Evolutionary conservation across 2,797 vertebrate species (phyloP).

Genomic region (Coendou prehensilis): DNA sequence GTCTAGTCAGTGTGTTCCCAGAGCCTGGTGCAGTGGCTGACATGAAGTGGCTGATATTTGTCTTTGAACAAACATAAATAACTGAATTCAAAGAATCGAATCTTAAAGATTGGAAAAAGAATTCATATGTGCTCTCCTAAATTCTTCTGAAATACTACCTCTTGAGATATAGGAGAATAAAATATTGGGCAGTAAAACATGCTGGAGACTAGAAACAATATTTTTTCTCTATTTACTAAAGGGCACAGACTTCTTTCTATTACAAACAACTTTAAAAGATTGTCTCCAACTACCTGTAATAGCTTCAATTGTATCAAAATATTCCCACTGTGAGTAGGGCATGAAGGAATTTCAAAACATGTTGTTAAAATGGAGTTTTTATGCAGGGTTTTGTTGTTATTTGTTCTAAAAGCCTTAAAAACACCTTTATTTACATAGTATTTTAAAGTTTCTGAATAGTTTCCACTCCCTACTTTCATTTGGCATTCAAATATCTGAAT

Average conservation of each 20-base stretch:
- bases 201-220: not conserved
- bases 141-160: not conserved
- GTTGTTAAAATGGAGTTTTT: not conserved
- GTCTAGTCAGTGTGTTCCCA: not conserved
- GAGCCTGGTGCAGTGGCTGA: not conserved
- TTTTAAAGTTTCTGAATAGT: not conserved
- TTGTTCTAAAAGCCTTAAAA: conserved; percentile 63
- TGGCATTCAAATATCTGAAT: not conserved
- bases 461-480: conserved; percentile 2
- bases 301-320: not conserved
- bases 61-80: not conserved
- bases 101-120: not conserved
- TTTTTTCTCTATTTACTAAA: conserved; percentile 47
- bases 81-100: not conserved
- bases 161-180: not conserved
- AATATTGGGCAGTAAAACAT: not conserved
- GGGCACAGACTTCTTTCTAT: conserved; percentile 13
- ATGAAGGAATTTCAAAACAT: not conserved
- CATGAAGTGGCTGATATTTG: not conserved
- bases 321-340: not conserved
- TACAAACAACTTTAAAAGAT: conserved; percentile 24
- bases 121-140: not conserved
- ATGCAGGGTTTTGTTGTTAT: conserved; percentile 25
- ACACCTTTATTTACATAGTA: not conserved
- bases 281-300: conserved; percentile 41